Percentiles rank a stretch among this genome's conserved stretches.
Evolutionary conservation across 2,113 vertebrate genomes (phyloP).

Genomic region (Cyanoliseus patagonus): DNA sequence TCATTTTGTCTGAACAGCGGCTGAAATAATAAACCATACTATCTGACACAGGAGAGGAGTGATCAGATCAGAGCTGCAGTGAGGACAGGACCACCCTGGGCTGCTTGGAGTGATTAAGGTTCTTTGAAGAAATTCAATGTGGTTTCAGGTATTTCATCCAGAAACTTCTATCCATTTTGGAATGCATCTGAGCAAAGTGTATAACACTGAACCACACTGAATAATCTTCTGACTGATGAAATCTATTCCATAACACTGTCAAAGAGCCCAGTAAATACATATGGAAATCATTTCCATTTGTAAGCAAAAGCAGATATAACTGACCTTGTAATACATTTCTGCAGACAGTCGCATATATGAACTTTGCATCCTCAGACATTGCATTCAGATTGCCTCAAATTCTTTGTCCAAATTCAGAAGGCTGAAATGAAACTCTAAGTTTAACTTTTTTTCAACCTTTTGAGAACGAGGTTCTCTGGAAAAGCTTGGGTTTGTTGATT

Average conservation of each 20-base stretch:
- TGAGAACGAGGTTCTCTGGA: background rate
- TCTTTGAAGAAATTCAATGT: background rate
- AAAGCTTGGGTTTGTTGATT: background rate
- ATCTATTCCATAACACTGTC: background rate
- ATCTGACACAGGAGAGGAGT: background rate
- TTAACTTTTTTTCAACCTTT: background rate
- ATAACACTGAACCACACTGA: background rate
- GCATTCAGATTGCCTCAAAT: background rate
- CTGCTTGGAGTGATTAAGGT: background rate
- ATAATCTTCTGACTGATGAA: background rate
- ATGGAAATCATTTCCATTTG: background rate
- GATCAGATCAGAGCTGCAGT: background rate
- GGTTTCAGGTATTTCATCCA: background rate
- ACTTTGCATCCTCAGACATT: background rate
- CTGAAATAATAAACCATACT: background rate
- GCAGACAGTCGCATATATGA: background rate
- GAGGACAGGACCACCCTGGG: fast-evolving
- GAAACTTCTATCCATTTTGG: background rate
- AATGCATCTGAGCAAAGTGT: background rate
- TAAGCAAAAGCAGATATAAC: background rate
- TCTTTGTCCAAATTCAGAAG: background rate
- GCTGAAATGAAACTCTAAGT: background rate
- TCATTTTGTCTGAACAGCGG: background rate
- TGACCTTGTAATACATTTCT: background rate
- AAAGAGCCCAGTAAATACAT: background rate